These are phyloP conservation scores for Ypsolopha sequella DNA, from an alignment of 2,888 invertebrate genomes.

Conservation along the genomic window DNA sequence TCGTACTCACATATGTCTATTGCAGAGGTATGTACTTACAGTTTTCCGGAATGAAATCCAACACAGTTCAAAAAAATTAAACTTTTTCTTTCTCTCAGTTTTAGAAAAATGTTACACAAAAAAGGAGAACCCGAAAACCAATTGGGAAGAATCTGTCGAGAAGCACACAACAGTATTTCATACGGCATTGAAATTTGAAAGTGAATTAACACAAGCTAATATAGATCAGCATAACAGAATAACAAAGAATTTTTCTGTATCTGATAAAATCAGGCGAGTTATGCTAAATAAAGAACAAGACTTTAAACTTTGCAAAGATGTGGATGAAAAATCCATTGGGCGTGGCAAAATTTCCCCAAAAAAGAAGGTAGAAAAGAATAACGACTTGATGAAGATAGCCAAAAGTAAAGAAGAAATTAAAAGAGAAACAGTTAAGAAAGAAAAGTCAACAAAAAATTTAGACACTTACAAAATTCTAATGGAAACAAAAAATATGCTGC, in stretches of 20 bases:
- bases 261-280: conserved; percentile 9
- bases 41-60: too few species aligned
- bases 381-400: neutral
- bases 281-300: conserved; percentile 28
- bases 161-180: too few species aligned
- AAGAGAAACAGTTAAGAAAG: neutral
- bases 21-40: too few species aligned
- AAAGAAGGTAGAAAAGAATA: neutral
- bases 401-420: neutral
- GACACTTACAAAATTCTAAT: neutral
- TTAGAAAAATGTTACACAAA: too few species aligned
- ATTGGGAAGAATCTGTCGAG: too few species aligned
- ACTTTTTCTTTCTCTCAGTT: too few species aligned
- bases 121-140: too few species aligned
- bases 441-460: neutral
- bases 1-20: too few species aligned
- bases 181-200: too few species aligned
- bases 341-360: conserved; percentile 16
- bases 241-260: neutral
- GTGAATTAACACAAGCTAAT: too few species aligned
- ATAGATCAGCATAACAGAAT: too few species aligned
- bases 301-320: conserved; percentile 33
- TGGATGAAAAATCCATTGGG: conserved; percentile 31
- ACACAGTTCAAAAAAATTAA: too few species aligned
- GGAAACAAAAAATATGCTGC: neutral